These are phyloP conservation scores for Nomia melanderi DNA, from an alignment of 1,140 invertebrate species.

Conservation along the genomic window DNA sequence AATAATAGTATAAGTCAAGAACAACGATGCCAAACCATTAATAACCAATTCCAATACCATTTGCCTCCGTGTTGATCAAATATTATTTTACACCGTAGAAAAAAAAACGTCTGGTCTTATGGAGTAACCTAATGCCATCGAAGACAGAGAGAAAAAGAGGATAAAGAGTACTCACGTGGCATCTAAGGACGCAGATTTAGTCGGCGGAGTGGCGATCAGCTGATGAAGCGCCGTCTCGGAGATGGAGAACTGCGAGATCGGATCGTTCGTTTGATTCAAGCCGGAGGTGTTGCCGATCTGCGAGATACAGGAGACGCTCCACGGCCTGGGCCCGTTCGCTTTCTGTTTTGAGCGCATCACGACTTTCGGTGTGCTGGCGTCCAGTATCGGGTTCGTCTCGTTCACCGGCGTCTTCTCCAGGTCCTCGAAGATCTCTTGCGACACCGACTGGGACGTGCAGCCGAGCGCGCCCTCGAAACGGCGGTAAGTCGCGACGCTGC, in stretches of 20 bases:
- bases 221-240: constrained; percentile 93
- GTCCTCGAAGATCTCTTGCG: constrained; percentile 82
- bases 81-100: no score
- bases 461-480: constrained; percentile 71
- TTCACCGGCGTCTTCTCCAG: constrained; percentile 70
- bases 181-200: constrained; percentile 75
- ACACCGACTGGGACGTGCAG: constrained; percentile 82
- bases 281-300: constrained; percentile 80
- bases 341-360: constrained; percentile 78
- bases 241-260: constrained; percentile 86
- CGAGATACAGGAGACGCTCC: constrained; percentile 92
- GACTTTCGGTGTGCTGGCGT: constrained; percentile 76
- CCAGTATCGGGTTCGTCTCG: constrained; percentile 54
- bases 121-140: no score
- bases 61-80: no score
- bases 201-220: constrained; percentile 79
- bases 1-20: no score
- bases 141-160: neutral
- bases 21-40: no score
- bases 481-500: constrained; percentile 84
- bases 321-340: constrained; percentile 84
- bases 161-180: constrained; percentile 69
- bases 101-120: no score
- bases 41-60: no score
- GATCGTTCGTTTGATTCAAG: constrained; percentile 70